A percentile compares a stretch with the other conserved stretches of the same genome.
Evolutionary conservation across 2,888 invertebrate genomes (phyloP).

Genomic region (Zonitis immaculata): DNA sequence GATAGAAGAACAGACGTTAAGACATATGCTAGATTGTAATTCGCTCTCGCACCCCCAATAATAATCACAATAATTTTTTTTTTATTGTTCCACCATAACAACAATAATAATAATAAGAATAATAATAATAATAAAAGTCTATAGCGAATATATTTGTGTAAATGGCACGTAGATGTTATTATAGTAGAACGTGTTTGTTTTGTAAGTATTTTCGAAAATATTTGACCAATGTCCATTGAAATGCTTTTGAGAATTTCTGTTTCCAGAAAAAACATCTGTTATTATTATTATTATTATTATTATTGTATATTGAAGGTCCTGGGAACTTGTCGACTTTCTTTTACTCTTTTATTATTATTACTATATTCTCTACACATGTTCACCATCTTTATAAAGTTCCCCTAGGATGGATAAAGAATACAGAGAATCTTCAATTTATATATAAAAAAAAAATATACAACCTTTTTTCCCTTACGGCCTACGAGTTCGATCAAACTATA

Average conservation of each 20-base stretch:
- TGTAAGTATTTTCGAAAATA: background rate
- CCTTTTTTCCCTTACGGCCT: too few relatives aligned
- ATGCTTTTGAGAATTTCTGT: background rate
- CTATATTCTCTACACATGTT: constrained; percentile 8
- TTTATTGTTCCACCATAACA: background rate
- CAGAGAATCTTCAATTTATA: too few relatives aligned
- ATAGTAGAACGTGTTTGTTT: background rate
- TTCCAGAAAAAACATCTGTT: constrained; percentile 2
- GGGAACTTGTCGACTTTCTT: constrained; percentile 4
- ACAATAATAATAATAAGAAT: background rate
- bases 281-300: too few relatives aligned
- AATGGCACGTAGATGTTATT: background rate
- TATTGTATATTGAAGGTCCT: constrained; percentile 7
- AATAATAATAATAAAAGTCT: background rate
- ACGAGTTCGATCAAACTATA: too few relatives aligned
- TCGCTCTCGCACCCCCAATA: background rate
- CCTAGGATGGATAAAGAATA: background rate
- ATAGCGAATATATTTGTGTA: background rate
- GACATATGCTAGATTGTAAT: constrained; percentile 15
- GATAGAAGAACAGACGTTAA: background rate
- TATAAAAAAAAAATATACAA: too few relatives aligned
- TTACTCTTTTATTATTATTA: background rate
- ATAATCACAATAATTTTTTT: background rate
- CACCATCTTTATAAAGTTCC: constrained; percentile 5
- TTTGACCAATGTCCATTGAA: background rate